Evolutionary conservation across 1,140 invertebrate species (phyloP).

Genomic region (Drosophila suzukii): DNA sequence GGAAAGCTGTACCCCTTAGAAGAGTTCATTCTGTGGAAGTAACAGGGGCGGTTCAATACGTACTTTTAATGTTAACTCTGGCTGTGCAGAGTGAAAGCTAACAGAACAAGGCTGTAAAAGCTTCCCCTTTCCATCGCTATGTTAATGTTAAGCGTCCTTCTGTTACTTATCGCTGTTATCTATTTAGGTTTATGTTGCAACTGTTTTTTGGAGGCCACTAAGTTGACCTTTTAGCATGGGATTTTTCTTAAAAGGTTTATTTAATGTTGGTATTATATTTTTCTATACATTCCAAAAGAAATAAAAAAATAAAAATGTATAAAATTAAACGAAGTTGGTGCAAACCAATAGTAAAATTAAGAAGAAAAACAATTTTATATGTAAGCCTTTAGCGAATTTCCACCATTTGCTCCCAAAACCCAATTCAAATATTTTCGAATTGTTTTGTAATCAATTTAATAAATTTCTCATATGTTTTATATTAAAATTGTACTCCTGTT

Average conservation of each 20-base stretch:
- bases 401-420: too few species aligned
- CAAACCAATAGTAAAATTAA: too few species aligned
- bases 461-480: too few species aligned
- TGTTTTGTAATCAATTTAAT: too few species aligned
- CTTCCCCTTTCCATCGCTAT: not conserved
- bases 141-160: not conserved
- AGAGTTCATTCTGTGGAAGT: slow-evolving; percentile 66
- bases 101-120: slow-evolving; percentile 12
- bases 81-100: not conserved
- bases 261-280: not conserved
- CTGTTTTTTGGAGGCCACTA: not conserved
- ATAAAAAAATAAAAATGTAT: too few species aligned
- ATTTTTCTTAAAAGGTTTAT: too few species aligned
- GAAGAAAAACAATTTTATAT: too few species aligned
- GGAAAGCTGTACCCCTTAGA: slow-evolving; percentile 41
- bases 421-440: too few species aligned
- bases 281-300: too few species aligned
- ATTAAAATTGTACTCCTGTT: too few species aligned
- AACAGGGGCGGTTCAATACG: not conserved
- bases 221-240: not conserved
- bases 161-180: not conserved
- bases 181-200: not conserved
- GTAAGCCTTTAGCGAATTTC: too few species aligned
- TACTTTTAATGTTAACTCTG: not conserved
- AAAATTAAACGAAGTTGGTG: too few species aligned